Percentiles rank a stretch among this genome's conserved stretches.
Evolutionary conservation across 2,113 vertebrate species (phyloP).

Genomic region (Daubentonia madagascariensis): DNA sequence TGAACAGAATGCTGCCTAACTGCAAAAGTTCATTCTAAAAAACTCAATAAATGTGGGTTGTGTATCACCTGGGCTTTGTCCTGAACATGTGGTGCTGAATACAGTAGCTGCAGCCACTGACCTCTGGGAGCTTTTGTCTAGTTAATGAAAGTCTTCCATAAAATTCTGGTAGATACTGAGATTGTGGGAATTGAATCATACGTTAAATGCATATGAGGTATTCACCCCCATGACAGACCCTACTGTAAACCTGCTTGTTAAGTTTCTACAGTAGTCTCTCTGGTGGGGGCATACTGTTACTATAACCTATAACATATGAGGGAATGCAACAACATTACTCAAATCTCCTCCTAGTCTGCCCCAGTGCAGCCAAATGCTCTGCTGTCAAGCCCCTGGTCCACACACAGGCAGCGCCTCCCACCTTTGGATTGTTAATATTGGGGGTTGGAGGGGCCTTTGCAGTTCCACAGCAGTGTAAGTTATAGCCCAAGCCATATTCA

Average conservation of each 20-base stretch:
- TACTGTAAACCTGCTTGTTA: neutral
- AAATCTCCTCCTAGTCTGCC: neutral
- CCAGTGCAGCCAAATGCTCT: neutral
- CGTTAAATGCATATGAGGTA: neutral
- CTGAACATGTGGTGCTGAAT: neutral
- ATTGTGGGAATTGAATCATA: neutral
- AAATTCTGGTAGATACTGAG: neutral
- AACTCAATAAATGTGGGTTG: neutral
- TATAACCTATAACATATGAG: neutral
- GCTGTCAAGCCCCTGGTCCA: too few relatives aligned
- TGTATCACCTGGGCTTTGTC: neutral
- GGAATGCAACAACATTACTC: neutral
- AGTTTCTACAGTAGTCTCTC: neutral
- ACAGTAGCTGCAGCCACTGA: neutral
- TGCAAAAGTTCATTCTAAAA: neutral
- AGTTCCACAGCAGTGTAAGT: neutral
- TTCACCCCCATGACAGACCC: rapidly evolving
- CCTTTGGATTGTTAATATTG: neutral
- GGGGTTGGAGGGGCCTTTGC: neutral
- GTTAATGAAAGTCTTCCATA: neutral
- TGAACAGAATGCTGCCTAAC: neutral
- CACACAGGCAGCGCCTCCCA: neutral
- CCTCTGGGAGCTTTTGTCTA: neutral
- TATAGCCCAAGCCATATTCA: neutral
- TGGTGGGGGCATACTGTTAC: neutral